Base-by-base conservation (phyloP, 2,888 invertebrate genomes). In the Asteroscopus sphinx region DNA sequence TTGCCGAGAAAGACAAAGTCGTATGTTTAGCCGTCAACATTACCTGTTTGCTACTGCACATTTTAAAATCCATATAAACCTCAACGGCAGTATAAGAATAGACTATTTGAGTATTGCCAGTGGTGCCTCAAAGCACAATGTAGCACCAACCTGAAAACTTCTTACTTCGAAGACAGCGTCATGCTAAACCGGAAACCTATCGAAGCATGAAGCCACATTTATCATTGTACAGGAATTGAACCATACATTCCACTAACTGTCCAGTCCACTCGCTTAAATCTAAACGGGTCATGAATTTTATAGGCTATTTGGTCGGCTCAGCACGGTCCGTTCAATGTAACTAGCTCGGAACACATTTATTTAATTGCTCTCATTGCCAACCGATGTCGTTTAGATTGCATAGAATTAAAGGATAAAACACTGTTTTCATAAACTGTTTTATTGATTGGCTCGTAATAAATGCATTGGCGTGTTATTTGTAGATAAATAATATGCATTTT, bases 271-370 rank as follows among this genome's bases (percentile, higher is more conserved):
- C 15, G 54, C 42, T 44, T 51, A 51, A 44, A 53, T 42, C 58
- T 71, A 54, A 77, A 71, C 68, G 73, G 57, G 56, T 73, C 82
- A 73, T 64, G 59, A 76, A 76, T 81, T 86, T 86, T 85, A 87
- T 85, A 80, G 86, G 78, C 86, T 76, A 85, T 86, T 83, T 77
- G 75, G 81, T 74, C 62, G 80, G 79, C 80, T 79, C 81, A 80
- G 83, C 85, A 79, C 81, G 83, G 76, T 40, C 65, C 76, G 69
- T 61, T 68, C 73, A 61, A 53, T 61, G 79, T 80, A 76, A 76
- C 79, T 77, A 79, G 77, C 74, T 76, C 51, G 66, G 54, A 80
- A 77, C 80, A 79, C 83, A 80, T 86, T 86, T 81, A 85, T 86
- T 82, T 85, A 83, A 86, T 86, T 86, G 79, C 68, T 77, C 68